Evolutionary conservation across 1,140 invertebrate species (phyloP), one percentile per base, ranked within the genome.

Genomic region (Lerema accius): DNA sequence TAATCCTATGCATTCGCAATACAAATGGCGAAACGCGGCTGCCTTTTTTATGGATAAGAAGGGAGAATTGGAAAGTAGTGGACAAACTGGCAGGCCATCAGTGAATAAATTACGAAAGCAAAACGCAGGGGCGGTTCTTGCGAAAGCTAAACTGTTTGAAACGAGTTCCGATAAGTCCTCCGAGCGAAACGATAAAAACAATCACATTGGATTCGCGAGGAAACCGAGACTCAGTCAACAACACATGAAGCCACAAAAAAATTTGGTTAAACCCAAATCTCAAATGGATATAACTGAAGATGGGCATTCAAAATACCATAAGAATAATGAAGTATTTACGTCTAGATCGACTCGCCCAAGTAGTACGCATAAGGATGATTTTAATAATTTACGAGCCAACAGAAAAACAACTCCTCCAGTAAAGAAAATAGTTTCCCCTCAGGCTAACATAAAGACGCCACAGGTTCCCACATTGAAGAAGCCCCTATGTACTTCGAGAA

Each of bases 41-140:
- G 80, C 85, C 10, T 90, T 89, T 71, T 90, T 90, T 42, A 88
- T 90, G 86, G 77, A 88, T 32, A 89, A 86, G 65, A 90, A 81
- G 6, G 86, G 88, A 0, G 88, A 89, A 67, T 35, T 84, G n/a
- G 85, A 86, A 19, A 76, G 55, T 5, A 67, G 64, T 19, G 67
- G 78, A 46, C 77, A 90, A 28, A 92, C 89, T 9, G 93, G 93
- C 1, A 86, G 94, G 49, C 92, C 92, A 0, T 94, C 94, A 0
- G 91, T 94, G 0, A 93, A 93, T 14, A 93, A 94, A 72, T 62
- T 94, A 7, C 86, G 93, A 17, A 81, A 85, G 3, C 93, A 94
- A 74, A 94, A 94, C 69, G 93, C 93, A 0, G 94, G 94, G 3
- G 93, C 93, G 76, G 94, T 94, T 1, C 76, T 94, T 11, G 93